Base-by-base conservation (phyloP, 2,113 vertebrate species). In the Microtus montanus region DNA sequence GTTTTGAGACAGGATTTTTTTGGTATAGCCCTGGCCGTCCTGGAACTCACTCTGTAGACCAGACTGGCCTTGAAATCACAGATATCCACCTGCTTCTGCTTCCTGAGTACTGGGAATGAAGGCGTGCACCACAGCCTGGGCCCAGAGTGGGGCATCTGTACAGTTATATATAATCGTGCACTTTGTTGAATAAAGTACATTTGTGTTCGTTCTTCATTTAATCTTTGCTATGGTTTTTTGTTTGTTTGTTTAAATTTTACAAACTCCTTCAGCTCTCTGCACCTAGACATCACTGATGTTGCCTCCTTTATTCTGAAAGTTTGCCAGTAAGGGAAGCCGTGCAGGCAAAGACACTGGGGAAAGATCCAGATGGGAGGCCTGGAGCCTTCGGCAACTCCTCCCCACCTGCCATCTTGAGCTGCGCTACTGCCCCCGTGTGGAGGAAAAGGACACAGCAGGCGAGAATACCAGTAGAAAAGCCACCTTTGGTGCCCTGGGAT, bases 351-450 rank as follows among this genome's bases (percentile, higher is more conserved):
- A 84, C 24, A 28, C 13, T 63, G 7, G 38, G 63, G 58, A 83
- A 58, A 64, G 58, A 63, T 28, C 6, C n/a, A 30, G 13, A 63
- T 7, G 30, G 24, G n/a, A 61, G 13, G 22, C 58, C 58, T 5
- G 8, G 13, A 63, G 26, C 8, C 0, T 2, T 41, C 4, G 0
- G n/a, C 24, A 30, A n/a, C 26, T 9, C 24, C 80, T 30, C 58
- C 28, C 26, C 47, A 78, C 28, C 1, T 28, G 14, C 41, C 41
- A 28, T 24, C 74, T 28, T 49, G 44, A 47, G 74, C 74, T 26
- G 47, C 12, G 15, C 24, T n/a, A 38, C 80, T 83, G 58, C 80
- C n/a, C 24, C 26, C 38, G 30, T 33, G 61, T 84, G 82, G 38
- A 84, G 15, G 8, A 84, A 64, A 44, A 44, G 3, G 38, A 44